Percentiles rank a stretch among this genome's conserved stretches.
Evolutionary conservation across 1,140 invertebrate species (phyloP).

Genomic region (Thaumetopoea pityocampa): DNA sequence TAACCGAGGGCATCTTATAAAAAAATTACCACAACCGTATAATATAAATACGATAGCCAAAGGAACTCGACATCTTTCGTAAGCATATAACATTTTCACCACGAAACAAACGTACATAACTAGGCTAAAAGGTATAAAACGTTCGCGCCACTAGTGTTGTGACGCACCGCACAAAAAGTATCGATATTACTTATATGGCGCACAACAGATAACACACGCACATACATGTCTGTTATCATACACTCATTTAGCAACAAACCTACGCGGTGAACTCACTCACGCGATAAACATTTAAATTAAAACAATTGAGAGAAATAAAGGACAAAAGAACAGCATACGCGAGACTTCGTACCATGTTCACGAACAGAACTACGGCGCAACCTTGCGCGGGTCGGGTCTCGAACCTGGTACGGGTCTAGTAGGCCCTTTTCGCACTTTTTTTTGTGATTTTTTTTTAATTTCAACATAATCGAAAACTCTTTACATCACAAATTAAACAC

Average conservation of each 20-base stretch:
- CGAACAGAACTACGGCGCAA: constrained; percentile 19
- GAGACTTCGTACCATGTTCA: constrained; percentile 39
- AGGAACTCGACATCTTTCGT: constrained; percentile 17
- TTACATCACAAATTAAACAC: constrained; percentile 55
- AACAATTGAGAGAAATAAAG: constrained; percentile 44
- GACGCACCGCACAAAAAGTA: constrained; percentile 28
- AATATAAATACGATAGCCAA: constrained; percentile 12
- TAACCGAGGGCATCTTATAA: constrained; percentile 11
- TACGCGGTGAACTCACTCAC: constrained; percentile 42
- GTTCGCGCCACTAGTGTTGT: constrained; percentile 21
- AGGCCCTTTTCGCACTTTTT: constrained; percentile 52
- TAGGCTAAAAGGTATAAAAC: constrained; percentile 23
- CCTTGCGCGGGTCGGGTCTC: constrained; percentile 19
- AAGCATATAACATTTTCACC: constrained; percentile 14
- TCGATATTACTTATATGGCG: constrained; percentile 41
- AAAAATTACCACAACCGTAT: constrained; percentile 15
- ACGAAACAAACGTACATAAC: constrained; percentile 6
- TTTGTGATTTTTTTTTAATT: constrained; percentile 52
- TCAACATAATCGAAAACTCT: constrained; percentile 28
- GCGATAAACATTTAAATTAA: constrained; percentile 60
- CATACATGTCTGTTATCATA: constrained; percentile 46
- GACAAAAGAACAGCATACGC: constrained; percentile 35
- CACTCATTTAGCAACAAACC: constrained; percentile 49
- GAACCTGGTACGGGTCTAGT: constrained; percentile 35
- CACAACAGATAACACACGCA: constrained; percentile 65